A percentile compares a stretch with the other conserved stretches of the same genome.
phyloP scores from a whole-genome alignment of 1,140 invertebrate species.

The Ericerus pela region DNA sequence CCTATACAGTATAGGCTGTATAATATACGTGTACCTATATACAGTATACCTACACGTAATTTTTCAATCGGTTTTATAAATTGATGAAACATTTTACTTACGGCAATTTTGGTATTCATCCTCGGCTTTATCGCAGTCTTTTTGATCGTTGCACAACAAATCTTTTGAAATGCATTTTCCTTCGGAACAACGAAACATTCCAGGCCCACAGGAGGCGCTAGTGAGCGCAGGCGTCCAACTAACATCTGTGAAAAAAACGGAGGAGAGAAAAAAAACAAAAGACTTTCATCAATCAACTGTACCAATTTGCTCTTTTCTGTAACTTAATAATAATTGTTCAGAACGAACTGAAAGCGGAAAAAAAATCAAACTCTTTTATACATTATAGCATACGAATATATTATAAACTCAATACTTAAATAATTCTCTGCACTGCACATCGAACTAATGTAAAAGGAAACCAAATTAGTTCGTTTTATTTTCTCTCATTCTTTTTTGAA shows the following conservation, averaged over 20 bases:
- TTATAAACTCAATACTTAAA: too few relatives aligned
- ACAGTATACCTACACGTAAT: background rate
- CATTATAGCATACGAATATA: too few relatives aligned
- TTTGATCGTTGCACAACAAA: constrained; percentile 79
- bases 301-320: too few relatives aligned
- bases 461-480: too few relatives aligned
- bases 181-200: constrained; percentile 65
- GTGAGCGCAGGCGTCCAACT: constrained; percentile 4
- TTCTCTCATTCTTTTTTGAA: too few relatives aligned
- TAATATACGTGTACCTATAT: too few relatives aligned
- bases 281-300: constrained; percentile 1
- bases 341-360: too few relatives aligned
- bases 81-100: constrained; percentile 14
- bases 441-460: too few relatives aligned
- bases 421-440: too few relatives aligned
- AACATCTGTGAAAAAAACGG: background rate
- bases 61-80: background rate
- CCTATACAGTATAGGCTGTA: too few relatives aligned
- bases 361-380: too few relatives aligned
- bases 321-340: too few relatives aligned
- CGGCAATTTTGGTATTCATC: constrained; percentile 79
- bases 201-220: constrained; percentile 31
- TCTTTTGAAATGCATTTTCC: constrained; percentile 70
- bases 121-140: constrained; percentile 75
- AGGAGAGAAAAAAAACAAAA: constrained; percentile 2